A percentile compares a stretch with the other conserved stretches of the same genome.
Conservation (phyloP, 2,888 invertebrate genomes). For the Aphidoletes aphidimyza region DNA sequence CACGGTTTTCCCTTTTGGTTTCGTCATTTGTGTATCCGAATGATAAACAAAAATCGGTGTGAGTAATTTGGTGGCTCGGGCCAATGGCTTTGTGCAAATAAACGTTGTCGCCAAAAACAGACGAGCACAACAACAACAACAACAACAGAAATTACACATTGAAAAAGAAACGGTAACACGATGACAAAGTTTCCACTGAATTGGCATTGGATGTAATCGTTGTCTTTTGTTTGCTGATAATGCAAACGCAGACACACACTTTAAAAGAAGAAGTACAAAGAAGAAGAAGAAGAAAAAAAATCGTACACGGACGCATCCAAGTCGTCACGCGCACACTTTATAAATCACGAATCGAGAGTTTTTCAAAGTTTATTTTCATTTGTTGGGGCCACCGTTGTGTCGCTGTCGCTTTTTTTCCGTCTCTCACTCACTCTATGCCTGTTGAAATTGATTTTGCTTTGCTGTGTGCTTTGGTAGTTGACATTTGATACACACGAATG, state of each 20-base stretch:
- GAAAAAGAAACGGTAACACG: slow-evolving; percentile 9
- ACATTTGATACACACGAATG: slow-evolving; percentile 38
- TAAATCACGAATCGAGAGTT: not conserved
- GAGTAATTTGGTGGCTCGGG: too few relatives aligned
- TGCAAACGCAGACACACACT: slow-evolving; percentile 3
- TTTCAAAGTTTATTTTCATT: not conserved
- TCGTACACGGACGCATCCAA: not conserved
- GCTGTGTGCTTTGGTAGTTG: not conserved
- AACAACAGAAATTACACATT: too few relatives aligned
- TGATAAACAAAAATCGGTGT: too few relatives aligned
- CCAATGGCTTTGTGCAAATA: too few relatives aligned
- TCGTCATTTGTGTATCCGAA: too few relatives aligned
- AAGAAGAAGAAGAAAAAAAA: not conserved
- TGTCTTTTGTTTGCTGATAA: slow-evolving; percentile 44
- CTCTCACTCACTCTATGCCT: too few relatives aligned
- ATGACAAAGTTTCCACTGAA: not conserved
- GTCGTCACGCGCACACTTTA: not conserved
- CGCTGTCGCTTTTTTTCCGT: too few relatives aligned
- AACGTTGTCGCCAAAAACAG: not conserved
- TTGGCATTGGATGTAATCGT: not conserved
- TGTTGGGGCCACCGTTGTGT: too few relatives aligned
- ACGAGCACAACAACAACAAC: too few relatives aligned
- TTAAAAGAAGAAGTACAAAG: not conserved
- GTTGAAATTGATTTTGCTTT: not conserved
- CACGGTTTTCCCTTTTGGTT: too few relatives aligned